Evolutionary conservation across 2,888 invertebrate genomes (phyloP), one percentile per base, ranked within the genome.

Genomic region (Drosophila yooni): DNA sequence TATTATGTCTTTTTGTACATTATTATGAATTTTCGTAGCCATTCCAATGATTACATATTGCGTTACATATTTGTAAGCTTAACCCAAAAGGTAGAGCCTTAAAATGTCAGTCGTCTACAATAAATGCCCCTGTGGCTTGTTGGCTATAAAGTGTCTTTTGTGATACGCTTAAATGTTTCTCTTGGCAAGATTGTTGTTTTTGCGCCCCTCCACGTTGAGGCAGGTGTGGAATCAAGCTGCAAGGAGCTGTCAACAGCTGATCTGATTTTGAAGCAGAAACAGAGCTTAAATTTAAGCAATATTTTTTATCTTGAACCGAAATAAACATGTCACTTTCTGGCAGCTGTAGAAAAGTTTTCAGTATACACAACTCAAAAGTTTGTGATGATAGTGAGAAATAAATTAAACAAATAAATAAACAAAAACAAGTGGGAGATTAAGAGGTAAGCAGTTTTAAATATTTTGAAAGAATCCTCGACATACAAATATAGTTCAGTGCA

Each of bases 1-100:
- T 69, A 52, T 67, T 60, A 38, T 48, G 68, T 66, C 58, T 58
- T 63, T 65, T 34, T 50, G 29, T 48, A 65, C 64, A 70, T 78
- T 84, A 67, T 79, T 88, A 79, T 79, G 85, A 81, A 83, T 83
- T 74, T 79, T 52, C 57, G 69, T 59, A 64, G 69, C 79, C 66
- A 76, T 76, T 72, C 72, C 70, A 71, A 71, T 80, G 80, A 79
- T 70, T 80, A 76, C 70, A 71, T 72, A 68, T 77, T 70, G 69
- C 68, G 54, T 58, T 61, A 66, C 57, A 66, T 59, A 79, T 79
- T 79, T 71, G 78, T 68, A 40, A 52, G 78, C 65, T 66, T 50
- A 74, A 46, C 46, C 60, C 63, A 70, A 69, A 56, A 77, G 78
- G 78, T 66, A 60, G 63, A 46, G 59, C 76, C 67, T 67, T 69